Conservation (phyloP, 2,113 vertebrate genomes). For the Ciconia maguari region DNA sequence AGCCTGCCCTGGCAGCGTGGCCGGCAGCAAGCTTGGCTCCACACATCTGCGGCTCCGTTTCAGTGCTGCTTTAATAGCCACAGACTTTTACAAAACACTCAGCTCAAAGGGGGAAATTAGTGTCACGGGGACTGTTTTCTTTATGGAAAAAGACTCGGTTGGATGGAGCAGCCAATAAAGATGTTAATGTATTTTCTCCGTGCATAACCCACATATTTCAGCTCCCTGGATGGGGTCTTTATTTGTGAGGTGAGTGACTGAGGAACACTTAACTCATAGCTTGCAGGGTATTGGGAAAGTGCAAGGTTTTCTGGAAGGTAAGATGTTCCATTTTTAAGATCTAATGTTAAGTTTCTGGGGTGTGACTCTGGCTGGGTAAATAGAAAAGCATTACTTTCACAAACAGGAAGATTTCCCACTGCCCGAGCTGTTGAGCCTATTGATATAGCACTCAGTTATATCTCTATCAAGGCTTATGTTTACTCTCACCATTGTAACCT, state of each 20-base stretch:
- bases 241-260: neutral
- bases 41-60: conserved; percentile 48
- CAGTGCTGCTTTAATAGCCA: conserved; percentile 53
- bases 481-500: neutral
- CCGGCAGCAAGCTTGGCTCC: conserved; percentile 33
- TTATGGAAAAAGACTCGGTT: conserved; percentile 60
- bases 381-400: neutral
- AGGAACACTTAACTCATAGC: neutral
- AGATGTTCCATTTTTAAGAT: neutral
- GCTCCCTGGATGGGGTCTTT: neutral
- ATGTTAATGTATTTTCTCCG: conserved; percentile 59
- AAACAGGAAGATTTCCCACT: neutral
- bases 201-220: conserved; percentile 24
- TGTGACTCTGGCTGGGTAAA: neutral
- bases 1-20: conserved; percentile 17
- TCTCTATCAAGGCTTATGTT: neutral
- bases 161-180: conserved; percentile 53
- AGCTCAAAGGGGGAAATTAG: conserved; percentile 60
- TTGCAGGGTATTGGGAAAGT: neutral
- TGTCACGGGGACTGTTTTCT: conserved; percentile 66
- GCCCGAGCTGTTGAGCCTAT: neutral
- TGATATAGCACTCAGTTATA: neutral
- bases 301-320: neutral
- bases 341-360: neutral
- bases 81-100: conserved; percentile 48